These are phyloP conservation scores for Brienomyrus brachyistius DNA, from an alignment of 2,113 vertebrate genomes.

Conservation along the genomic window DNA sequence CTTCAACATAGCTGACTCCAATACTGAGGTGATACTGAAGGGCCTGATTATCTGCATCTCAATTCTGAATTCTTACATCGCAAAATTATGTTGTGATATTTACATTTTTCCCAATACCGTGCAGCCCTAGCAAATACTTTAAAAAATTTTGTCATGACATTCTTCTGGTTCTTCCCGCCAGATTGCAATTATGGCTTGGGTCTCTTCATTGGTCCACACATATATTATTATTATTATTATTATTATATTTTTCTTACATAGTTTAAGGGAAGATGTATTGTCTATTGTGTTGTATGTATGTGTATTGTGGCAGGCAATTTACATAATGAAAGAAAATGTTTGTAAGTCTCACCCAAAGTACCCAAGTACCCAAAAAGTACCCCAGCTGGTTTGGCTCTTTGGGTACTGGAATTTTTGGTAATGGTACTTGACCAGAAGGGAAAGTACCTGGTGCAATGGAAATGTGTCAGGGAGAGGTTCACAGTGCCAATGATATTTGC, in stretches of 20 bases:
- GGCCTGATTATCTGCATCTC: no score
- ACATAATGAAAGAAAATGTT: not conserved
- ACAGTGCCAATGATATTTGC: constrained; percentile 12
- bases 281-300: no score
- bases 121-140: not conserved
- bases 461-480: constrained; percentile 34
- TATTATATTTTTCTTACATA: no score
- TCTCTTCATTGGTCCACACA: no score
- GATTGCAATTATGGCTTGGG: no score
- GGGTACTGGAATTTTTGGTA: not conserved
- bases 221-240: no score
- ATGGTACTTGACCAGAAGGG: not conserved
- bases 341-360: not conserved
- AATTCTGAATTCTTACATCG: no score
- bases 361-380: not conserved
- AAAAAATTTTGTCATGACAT: not conserved
- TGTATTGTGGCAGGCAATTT: not conserved
- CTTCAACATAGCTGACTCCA: no score
- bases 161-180: no score
- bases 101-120: not conserved
- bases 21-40: no score
- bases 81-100: not conserved
- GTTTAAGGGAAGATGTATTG: no score
- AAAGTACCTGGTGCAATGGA: not conserved
- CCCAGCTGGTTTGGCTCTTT: not conserved